Conservation (phyloP, 64 coral and sea anemone species). For the Montipora sp. region DNA sequence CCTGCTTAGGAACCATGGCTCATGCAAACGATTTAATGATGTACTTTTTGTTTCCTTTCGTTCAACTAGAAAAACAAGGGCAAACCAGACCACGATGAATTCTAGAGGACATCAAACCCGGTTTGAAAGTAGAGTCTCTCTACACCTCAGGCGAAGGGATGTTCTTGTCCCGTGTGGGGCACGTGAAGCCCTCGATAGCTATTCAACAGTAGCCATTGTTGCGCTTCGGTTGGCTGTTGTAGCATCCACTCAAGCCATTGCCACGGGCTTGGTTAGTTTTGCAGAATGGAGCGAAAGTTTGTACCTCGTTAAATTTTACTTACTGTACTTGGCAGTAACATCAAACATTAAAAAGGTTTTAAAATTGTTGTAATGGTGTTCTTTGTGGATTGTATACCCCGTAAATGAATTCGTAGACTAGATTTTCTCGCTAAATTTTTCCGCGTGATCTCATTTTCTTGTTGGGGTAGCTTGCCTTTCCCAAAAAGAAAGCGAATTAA, state of each 20-base stretch:
- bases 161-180: background rate
- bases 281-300: background rate
- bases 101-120: slow-evolving; percentile 34
- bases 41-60: background rate
- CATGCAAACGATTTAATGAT: background rate
- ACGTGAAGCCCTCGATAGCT: background rate
- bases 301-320: background rate
- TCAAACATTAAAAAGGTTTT: background rate
- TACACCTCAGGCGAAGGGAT: background rate
- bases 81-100: slow-evolving; percentile 52
- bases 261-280: background rate
- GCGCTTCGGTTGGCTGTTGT: background rate
- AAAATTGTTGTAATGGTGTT: background rate
- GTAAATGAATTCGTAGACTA: background rate
- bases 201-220: background rate
- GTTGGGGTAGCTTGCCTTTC: too few relatives aligned
- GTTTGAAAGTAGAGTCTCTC: background rate
- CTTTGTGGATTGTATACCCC: background rate
- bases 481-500: too few relatives aligned
- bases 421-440: too few relatives aligned
- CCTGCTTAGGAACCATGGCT: too few relatives aligned
- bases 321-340: background rate
- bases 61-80: slow-evolving; percentile 14
- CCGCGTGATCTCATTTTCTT: too few relatives aligned
- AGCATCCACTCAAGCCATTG: background rate